A percentile compares a stretch with the other conserved stretches of the same genome.
These are phyloP conservation scores for Sceloporus undulatus DNA, from an alignment of 2,113 vertebrate species.

Conservation along the genomic window DNA sequence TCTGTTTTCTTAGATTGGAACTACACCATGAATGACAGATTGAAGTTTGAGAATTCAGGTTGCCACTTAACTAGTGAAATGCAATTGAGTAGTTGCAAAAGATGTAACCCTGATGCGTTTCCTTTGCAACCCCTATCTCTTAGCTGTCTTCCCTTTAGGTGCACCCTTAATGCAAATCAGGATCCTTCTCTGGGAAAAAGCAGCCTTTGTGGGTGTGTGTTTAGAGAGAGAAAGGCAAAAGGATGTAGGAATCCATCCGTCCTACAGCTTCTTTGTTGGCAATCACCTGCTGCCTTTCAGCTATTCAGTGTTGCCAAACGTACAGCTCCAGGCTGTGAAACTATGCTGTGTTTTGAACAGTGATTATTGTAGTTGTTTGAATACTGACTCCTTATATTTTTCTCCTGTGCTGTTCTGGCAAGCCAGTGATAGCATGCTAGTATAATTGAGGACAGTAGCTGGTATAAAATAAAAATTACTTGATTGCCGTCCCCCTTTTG, in stretches of 20 bases:
- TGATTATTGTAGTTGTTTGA: background rate
- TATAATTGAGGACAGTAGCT: constrained; percentile 15
- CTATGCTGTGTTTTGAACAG: background rate
- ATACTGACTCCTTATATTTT: background rate
- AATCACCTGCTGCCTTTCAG: background rate
- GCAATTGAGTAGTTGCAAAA: background rate
- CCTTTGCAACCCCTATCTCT: background rate
- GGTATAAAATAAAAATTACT: constrained; percentile 26
- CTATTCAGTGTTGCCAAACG: background rate
- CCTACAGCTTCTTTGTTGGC: background rate
- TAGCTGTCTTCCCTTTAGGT: background rate
- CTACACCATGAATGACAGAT: background rate
- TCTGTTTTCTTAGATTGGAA: background rate
- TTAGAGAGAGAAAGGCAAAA: background rate
- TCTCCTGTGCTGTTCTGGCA: background rate
- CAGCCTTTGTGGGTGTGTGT: background rate
- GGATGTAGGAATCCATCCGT: background rate
- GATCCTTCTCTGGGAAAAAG: background rate
- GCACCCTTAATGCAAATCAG: background rate
- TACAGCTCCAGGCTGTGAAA: background rate
- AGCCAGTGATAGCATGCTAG: background rate
- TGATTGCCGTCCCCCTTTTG: constrained; percentile 28
- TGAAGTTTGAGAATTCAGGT: background rate
- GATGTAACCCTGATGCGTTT: too few species aligned
- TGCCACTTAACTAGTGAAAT: background rate